Percentiles rank a stretch among this genome's conserved stretches.
phyloP scores from a whole-genome alignment of 2,888 invertebrate genomes.

The Malacosoma neustria region DNA sequence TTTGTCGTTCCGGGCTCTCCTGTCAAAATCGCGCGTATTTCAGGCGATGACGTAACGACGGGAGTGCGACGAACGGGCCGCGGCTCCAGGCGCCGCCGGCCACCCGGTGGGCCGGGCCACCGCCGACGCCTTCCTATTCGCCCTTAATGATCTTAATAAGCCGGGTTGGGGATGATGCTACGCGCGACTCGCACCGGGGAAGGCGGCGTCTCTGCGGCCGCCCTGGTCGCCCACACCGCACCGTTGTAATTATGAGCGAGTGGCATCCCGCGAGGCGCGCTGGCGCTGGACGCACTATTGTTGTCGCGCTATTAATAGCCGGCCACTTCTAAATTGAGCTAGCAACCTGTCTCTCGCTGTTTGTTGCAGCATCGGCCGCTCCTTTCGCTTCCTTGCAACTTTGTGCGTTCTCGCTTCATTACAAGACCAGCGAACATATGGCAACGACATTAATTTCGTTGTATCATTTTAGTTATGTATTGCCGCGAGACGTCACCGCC shows the following conservation, averaged over 20 bases:
- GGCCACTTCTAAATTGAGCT: not conserved
- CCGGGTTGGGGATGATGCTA: constrained; percentile 36
- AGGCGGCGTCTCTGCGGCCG: constrained; percentile 36
- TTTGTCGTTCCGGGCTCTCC: constrained; percentile 33
- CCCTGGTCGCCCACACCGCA: constrained; percentile 13
- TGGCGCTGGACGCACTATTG: not conserved
- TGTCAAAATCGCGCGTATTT: constrained; percentile 37
- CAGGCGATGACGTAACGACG: constrained; percentile 46
- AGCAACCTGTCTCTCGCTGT: not conserved
- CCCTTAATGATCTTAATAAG: too few species aligned
- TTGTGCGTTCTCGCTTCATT: too few species aligned
- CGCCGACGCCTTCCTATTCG: too few species aligned
- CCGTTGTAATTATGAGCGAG: not conserved
- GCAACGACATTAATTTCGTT: too few species aligned
- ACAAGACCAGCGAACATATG: too few species aligned
- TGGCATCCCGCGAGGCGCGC: constrained; percentile 17
- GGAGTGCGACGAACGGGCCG: constrained; percentile 26
- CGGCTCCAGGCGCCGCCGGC: constrained; percentile 31
- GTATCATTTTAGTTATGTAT: too few species aligned
- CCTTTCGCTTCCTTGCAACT: not conserved
- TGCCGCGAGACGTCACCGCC: too few species aligned
- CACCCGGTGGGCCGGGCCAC: not conserved
- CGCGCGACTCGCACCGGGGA: constrained; percentile 37
- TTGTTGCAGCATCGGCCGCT: not conserved
- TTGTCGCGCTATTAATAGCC: constrained; percentile 8